A percentile compares a stretch with the other conserved stretches of the same genome.
phyloP scores from a whole-genome alignment of 1,140 invertebrate genomes.

The Alviniconcha marisindica region DNA sequence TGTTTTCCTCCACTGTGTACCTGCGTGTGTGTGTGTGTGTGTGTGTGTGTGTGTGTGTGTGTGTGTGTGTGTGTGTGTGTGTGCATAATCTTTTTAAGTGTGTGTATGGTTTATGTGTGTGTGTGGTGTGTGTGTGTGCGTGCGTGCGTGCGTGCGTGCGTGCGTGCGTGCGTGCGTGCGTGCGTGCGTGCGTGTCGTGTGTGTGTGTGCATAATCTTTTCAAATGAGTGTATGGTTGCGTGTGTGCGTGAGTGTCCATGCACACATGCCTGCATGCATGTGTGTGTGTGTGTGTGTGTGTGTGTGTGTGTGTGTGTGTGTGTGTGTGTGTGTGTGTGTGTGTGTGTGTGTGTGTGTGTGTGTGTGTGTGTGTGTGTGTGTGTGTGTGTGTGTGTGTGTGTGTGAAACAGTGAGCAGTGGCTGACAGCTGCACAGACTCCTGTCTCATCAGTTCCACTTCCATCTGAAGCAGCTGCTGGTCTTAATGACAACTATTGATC shows the following conservation, averaged over 20 bases:
- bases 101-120: not conserved
- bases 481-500: too few species aligned
- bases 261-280: not conserved
- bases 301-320: not conserved
- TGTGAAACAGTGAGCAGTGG: not conserved
- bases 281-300: not conserved
- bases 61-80: slow-evolving; percentile 10
- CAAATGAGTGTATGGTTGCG: not conserved
- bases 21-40: not conserved
- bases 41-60: slow-evolving; percentile 2
- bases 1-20: too few species aligned
- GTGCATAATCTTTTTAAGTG: not conserved
- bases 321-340: not conserved
- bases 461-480: too few species aligned
- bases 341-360: slow-evolving; percentile 23
- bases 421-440: too few species aligned
- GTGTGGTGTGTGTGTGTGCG: not conserved
- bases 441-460: too few species aligned
- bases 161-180: not conserved
- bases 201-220: not conserved
- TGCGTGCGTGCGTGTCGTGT: not conserved
- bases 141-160: not conserved
- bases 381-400: slow-evolving; percentile 31
- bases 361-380: slow-evolving; percentile 22
- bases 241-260: not conserved